phyloP scores from a whole-genome alignment of 2,113 vertebrate species.

The Genyomyrus donnyi region DNA sequence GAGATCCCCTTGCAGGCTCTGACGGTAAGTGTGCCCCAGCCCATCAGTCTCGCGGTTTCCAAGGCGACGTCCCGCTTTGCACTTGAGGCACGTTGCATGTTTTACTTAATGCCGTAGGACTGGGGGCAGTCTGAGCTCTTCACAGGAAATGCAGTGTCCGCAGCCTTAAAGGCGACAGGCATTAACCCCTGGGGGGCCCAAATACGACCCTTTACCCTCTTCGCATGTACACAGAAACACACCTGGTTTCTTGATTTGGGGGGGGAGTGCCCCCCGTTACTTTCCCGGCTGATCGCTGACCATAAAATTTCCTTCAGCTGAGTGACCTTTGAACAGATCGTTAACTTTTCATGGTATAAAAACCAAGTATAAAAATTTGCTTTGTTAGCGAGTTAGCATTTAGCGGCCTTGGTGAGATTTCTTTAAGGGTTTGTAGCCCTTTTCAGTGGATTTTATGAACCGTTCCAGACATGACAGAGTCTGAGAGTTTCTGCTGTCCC shows the following conservation, averaged over 20 bases:
- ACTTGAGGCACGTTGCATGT: neutral
- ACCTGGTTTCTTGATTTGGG: neutral
- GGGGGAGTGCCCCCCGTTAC: constrained; percentile 20
- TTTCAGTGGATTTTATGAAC: neutral
- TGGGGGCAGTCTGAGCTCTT: neutral
- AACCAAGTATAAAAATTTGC: neutral
- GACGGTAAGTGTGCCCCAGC: constrained; percentile 47
- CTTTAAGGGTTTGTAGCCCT: constrained; percentile 11
- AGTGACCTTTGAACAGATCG: constrained; percentile 45
- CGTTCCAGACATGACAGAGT: neutral
- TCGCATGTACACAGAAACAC: neutral
- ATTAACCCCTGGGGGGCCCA: neutral
- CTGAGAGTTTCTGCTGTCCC: neutral
- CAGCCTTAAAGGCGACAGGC: neutral
- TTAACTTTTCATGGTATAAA: constrained; percentile 36
- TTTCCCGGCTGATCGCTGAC: constrained; percentile 32
- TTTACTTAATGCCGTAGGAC: neutral
- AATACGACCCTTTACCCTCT: neutral
- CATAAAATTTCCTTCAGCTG: constrained; percentile 36
- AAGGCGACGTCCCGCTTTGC: neutral
- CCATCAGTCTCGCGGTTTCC: neutral
- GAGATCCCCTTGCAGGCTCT: constrained; percentile 44
- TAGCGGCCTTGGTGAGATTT: constrained; percentile 44
- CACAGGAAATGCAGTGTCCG: neutral
- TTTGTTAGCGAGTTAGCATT: constrained; percentile 26